Evolutionary conservation across 2,113 vertebrate species (phyloP).

Genomic region (Gnathonemus longibarbis): DNA sequence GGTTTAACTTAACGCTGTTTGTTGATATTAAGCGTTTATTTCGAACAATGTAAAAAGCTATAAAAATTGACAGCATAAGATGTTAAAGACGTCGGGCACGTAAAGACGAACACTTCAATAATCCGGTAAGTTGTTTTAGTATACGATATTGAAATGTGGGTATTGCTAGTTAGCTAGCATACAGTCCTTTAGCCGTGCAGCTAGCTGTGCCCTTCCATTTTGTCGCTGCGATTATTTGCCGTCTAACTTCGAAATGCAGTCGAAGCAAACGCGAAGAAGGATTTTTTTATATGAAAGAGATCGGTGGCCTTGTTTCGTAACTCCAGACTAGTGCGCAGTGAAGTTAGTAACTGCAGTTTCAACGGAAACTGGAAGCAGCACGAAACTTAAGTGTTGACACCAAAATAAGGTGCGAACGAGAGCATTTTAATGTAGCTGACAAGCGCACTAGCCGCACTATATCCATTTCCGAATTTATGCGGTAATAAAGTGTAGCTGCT

Average conservation of each 20-base stretch:
- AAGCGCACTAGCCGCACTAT: neutral
- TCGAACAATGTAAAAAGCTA: neutral
- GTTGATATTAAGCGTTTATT: neutral
- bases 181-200: neutral
- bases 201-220: conserved; percentile 24
- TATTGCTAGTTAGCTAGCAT: neutral
- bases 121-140: conserved; percentile 46
- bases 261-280: neutral
- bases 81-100: conserved; percentile 42
- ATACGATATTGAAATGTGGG: conserved; percentile 17
- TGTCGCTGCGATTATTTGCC: neutral
- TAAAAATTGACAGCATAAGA: conserved; percentile 33
- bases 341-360: neutral
- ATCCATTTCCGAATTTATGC: neutral
- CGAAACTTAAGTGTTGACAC: neutral
- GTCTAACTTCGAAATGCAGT: neutral
- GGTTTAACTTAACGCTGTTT: conserved; percentile 28
- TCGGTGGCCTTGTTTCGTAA: neutral
- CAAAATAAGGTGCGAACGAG: neutral
- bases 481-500: neutral
- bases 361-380: neutral
- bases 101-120: conserved; percentile 40
- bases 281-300: neutral
- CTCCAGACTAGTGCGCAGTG: neutral
- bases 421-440: neutral